Base-by-base conservation (phyloP, 2,113 vertebrate genomes). In the Miniopterus natalensis region DNA sequence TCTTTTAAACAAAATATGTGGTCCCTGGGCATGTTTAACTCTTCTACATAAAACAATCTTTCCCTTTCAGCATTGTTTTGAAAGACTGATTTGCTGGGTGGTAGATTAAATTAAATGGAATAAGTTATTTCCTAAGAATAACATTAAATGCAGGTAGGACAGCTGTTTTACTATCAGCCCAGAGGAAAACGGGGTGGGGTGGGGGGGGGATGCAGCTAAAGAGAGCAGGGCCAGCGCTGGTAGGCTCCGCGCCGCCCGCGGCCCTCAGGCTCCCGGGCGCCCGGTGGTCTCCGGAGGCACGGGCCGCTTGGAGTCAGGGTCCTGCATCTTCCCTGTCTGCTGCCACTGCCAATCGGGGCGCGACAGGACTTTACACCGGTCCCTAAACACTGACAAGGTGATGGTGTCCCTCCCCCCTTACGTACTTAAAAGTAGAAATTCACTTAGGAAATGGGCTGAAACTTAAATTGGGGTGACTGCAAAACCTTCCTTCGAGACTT, bases 61-160 rank as follows among this genome's bases (percentile, higher is more conserved):
- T 84, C 47, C 15, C 59, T 13, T 80, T 55, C 51, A 80, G 9
- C 21, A 47, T 47, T 77, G 61, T 73, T 86, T 93, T 88, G 55
- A 78, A 85, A 65, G 45, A 59, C 3, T 89, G 25, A 63, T 88
- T 85, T 92, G 40, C 68, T 71, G 57, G 47, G 59, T 73, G 20
- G 20, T 66, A n/a, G 27, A 20, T 71, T 83, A 83, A 77, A 78
- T 45, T 49, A 29, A 73, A 29, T 11, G 57, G 15, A 84, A 70
- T 59, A 40, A 85, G 21, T 86, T 92, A 65, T 57, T 85, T 88
- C 15, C 75, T 47, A 90, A 83, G 29, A 84, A 93, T 93, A 80
- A 91, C 42, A 70, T 66, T 55, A 74, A 59, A 59, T 68, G 29
- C 20, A 77, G n/a, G 36, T 31, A 83, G 36, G 49, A 1, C 36